These are phyloP conservation scores for Tenualosa ilisha DNA, from an alignment of 2,797 vertebrate genomes.

Conservation along the genomic window DNA sequence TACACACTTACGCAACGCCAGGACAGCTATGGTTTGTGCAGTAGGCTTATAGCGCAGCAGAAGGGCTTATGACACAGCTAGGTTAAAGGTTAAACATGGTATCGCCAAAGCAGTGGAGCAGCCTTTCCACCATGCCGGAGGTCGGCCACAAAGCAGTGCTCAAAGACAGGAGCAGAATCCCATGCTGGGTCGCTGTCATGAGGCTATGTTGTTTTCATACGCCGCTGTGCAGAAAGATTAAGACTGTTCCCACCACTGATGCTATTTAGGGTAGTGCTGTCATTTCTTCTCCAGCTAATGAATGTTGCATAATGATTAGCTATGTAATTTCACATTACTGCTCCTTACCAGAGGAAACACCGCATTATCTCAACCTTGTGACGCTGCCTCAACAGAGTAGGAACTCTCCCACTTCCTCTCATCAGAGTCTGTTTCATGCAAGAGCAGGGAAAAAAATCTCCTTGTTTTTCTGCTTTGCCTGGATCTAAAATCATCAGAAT, in stretches of 20 bases:
- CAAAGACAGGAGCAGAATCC: not conserved
- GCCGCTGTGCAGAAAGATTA: not conserved
- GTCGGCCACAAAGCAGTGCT: not conserved
- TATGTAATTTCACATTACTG: not conserved
- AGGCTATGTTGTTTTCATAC: not conserved
- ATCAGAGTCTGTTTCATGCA: not conserved
- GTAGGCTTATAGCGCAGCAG: not conserved
- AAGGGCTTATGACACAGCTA: not conserved
- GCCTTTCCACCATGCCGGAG: not conserved
- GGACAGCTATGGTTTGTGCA: not conserved
- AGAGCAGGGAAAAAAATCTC: not conserved
- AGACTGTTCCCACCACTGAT: not conserved
- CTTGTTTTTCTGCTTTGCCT: not conserved
- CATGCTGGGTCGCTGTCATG: not conserved
- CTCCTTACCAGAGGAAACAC: not conserved
- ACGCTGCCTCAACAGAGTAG: not conserved
- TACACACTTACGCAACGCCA: not conserved
- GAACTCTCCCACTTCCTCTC: not conserved
- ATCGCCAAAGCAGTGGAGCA: not conserved
- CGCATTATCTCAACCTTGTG: not conserved
- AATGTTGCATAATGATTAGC: constrained; percentile 9
- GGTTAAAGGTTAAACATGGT: not conserved
- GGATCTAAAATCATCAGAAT: not conserved
- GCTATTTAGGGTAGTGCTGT: constrained; percentile 4
- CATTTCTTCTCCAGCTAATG: not conserved